Conservation (phyloP, 2,113 vertebrate genomes). For the Zeus faber region DNA sequence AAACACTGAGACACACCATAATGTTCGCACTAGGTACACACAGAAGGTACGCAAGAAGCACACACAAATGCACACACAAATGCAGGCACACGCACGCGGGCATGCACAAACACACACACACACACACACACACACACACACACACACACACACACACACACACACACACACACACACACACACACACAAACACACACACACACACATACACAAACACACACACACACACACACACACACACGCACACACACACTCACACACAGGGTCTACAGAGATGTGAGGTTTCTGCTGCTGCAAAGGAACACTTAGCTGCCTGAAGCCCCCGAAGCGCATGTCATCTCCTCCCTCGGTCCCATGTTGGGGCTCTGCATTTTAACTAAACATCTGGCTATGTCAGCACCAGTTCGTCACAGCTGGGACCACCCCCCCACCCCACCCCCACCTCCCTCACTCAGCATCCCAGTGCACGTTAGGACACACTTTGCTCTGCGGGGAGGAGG, state of each 20-base stretch:
- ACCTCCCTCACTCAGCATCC: background rate
- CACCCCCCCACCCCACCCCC: slow-evolving; percentile 6
- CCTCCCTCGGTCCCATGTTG: slow-evolving; percentile 44
- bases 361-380: slow-evolving; percentile 64
- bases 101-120: background rate
- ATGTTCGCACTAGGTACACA: background rate
- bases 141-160: slow-evolving; percentile 11
- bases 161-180: slow-evolving; percentile 21
- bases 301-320: slow-evolving; percentile 53
- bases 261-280: slow-evolving; percentile 32
- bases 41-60: background rate
- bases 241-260: slow-evolving; percentile 23
- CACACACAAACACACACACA: slow-evolving; percentile 25
- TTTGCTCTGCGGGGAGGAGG: background rate
- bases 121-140: slow-evolving; percentile 1
- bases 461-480: slow-evolving; percentile 5
- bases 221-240: slow-evolving; percentile 27
- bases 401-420: slow-evolving; percentile 58
- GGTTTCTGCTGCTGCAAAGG: slow-evolving; percentile 22
- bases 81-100: background rate
- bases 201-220: slow-evolving; percentile 23
- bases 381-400: slow-evolving; percentile 69
- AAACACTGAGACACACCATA: background rate
- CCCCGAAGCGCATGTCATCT: slow-evolving; percentile 51
- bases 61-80: background rate